Evolutionary conservation across 2,888 invertebrate species (phyloP), one percentile per base, ranked within the genome.

Genomic region (Harmothoe impar): DNA sequence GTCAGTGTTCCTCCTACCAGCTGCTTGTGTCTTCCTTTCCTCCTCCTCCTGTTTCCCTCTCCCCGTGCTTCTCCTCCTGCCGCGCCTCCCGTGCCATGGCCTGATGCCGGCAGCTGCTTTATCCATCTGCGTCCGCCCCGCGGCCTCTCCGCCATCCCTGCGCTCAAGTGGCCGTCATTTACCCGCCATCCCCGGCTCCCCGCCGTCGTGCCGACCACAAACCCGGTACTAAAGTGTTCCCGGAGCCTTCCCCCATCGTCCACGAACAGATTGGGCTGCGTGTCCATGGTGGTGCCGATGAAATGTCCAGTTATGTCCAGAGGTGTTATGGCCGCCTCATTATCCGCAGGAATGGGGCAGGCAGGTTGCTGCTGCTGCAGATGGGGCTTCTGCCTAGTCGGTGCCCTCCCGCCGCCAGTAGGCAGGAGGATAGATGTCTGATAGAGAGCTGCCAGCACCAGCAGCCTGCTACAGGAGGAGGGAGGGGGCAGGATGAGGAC

Each of bases 301-400:
- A 81, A 43, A 81, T 25, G 81, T 23, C n/a, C 43, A 17, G 81
- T 43, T 23, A 17, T 15, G 12, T 15, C 33, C 29, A 77, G 81
- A 81, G 10, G 81, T 81, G 81, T 35, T 81, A 81, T 81, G 81
- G 81, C 81, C 23, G 81, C 33, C 81, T 81, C 43, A 33, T 81
- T 81, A 33, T 81, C 81, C 81, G 81, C 17, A 81, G 81, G 35
- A 33, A 81, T 25, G 25, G 77, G 62, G 29, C 43, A 72, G 72
- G 72, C 29, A 81, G 52, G 56, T 7, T 51, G 86, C 23, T 51
- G 86, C 23, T 20, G 23, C 84, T 12, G 86, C 86, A 86, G 86
- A 86, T 86, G 86, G 86, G 31, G 56, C 86, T 86, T 86, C 86
- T 86, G 86, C 86, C 86, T 86, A 23, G 54, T 86, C 86, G 54